phyloP scores from a whole-genome alignment of 2,888 invertebrate genomes.

The Dolichopus griseipennis region DNA sequence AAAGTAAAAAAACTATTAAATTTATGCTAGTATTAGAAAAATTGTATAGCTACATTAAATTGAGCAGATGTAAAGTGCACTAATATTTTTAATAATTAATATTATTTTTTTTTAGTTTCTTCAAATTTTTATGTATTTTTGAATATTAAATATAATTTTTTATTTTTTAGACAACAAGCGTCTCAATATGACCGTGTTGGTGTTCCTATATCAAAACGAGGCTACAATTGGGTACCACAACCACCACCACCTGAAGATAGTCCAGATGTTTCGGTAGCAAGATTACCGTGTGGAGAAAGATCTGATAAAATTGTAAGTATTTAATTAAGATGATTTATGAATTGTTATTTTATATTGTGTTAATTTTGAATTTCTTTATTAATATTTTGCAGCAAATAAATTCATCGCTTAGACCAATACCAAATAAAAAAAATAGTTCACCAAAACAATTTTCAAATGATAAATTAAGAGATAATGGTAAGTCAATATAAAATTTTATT shows the following conservation, averaged over 20 bases:
- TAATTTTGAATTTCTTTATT: neutral
- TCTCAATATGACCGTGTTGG: constrained; percentile 84
- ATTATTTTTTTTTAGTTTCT: too few relatives aligned
- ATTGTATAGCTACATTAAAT: too few relatives aligned
- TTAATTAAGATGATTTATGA: too few relatives aligned
- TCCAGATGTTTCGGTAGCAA: constrained; percentile 72
- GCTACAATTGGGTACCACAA: constrained; percentile 90
- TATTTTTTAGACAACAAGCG: constrained; percentile 60
- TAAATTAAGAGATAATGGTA: constrained; percentile 41
- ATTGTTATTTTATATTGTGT: neutral
- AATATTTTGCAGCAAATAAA: constrained; percentile 37
- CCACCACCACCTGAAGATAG: constrained; percentile 87
- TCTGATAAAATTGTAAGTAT: constrained; percentile 59
- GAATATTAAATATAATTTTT: too few relatives aligned
- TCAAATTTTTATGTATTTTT: too few relatives aligned
- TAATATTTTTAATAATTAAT: too few relatives aligned
- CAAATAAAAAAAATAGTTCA: constrained; percentile 55
- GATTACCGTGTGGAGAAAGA: constrained; percentile 76
- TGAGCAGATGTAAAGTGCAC: too few relatives aligned
- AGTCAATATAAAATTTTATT: too few relatives aligned
- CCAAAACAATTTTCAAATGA: constrained; percentile 48
- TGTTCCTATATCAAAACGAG: constrained; percentile 79
- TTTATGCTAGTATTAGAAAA: too few relatives aligned
- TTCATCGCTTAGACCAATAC: constrained; percentile 44
- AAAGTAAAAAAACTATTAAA: too few relatives aligned